Base-by-base conservation (phyloP, 2,113 vertebrate genomes). In the Regulus satrapa region DNA sequence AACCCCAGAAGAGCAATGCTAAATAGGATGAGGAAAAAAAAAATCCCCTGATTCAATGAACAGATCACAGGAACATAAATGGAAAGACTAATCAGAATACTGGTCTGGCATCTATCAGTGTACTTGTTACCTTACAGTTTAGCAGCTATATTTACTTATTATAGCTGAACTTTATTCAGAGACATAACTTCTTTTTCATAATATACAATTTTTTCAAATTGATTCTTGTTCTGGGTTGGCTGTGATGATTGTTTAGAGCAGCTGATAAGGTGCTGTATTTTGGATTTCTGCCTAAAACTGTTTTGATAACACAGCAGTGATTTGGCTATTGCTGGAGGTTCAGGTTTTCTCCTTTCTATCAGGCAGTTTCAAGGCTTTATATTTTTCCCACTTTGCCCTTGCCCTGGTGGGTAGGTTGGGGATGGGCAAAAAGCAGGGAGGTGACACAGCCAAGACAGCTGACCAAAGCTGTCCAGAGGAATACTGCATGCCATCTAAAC, bases 261-360 rank as follows among this genome's bases (percentile, higher is more conserved):
- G 46, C 14, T 8, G 0, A 3, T 40, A 61, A 3, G 2, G 13
- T 0, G 0, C 11, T 3, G 8, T 41, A 26, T 24, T 94, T 62
- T 63, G 6, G 2, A 72, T 40, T 43, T 72, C n/a, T 62, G 6
- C 2, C 40, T 34, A 43, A 32, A 72, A 20, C 7, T 1, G 4
- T 74, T 25, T 5, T 45, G 32, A 1, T 29, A 59, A 64, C 21
- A 49, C 31, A 76, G 21, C 21, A 43, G 17, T 49, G 23, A 41
- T 64, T 16, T 34, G 46, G 23, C 43, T 90, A 3, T 13, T n/a
- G 41, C 23, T 87, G 67, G 78, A 56, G 23, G 14, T 23, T 61
- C 25, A 46, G 28, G 21, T 6, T 32, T 71, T 38, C 25, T 59
- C 23, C 59, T 89, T 81, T 46, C 45, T 21, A 52, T 14, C 59